These are phyloP conservation scores for Panthera uncia DNA, from an alignment of 2,113 vertebrate genomes.

Conservation along the genomic window DNA sequence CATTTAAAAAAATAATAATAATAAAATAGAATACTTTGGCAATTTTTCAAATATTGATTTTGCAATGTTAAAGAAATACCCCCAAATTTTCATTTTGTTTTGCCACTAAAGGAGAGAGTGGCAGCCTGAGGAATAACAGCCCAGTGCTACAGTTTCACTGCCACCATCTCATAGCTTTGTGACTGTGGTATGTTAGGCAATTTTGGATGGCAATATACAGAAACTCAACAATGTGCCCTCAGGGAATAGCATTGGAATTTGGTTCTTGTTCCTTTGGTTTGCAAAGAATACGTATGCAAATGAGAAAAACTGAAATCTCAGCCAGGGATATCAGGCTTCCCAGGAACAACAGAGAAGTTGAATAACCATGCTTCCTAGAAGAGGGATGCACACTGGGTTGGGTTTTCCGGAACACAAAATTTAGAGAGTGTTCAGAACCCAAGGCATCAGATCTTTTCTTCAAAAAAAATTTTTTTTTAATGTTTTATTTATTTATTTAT, in stretches of 20 bases:
- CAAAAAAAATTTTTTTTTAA: no score
- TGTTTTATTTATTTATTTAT: no score
- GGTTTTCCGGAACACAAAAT: neutral
- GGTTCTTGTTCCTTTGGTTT: neutral
- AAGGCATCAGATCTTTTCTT: neutral
- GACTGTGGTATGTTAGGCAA: neutral
- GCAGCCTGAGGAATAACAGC: neutral
- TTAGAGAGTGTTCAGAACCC: neutral
- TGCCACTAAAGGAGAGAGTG: neutral
- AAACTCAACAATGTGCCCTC: neutral
- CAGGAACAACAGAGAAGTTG: neutral
- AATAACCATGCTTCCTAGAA: neutral
- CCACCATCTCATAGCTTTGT: neutral
- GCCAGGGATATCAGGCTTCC: neutral
- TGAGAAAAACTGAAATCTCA: slow-evolving; percentile 35
- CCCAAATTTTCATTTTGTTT: neutral
- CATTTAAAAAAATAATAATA: no score
- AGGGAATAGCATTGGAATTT: neutral
- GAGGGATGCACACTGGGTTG: neutral
- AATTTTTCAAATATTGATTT: slow-evolving; percentile 1
- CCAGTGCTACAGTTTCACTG: neutral
- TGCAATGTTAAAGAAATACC: neutral
- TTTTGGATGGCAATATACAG: neutral
- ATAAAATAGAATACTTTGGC: neutral
- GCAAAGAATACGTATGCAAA: neutral